Conservation (phyloP, 2,113 vertebrate species). For the Mormyrus lacerda region DNA sequence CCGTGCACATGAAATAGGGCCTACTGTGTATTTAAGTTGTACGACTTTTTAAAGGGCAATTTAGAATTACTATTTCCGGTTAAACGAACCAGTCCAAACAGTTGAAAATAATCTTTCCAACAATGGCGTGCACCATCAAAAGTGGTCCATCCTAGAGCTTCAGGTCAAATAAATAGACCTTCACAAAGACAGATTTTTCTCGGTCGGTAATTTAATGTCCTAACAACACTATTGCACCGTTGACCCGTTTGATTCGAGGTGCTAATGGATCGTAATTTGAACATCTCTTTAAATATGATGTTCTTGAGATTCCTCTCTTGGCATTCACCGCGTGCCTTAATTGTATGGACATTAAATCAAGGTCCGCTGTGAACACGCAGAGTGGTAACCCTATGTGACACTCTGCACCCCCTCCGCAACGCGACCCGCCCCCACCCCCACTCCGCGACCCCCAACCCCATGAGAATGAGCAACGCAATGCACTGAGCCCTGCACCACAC, state of each 20-base stretch:
- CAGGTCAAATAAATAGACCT: neutral
- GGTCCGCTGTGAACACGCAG: slow-evolving; percentile 98
- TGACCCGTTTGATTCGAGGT: neutral
- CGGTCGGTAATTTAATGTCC: neutral
- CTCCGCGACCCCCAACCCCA: slow-evolving; percentile 23
- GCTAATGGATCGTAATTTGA: slow-evolving; percentile 11
- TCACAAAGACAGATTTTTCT: neutral
- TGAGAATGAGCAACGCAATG: slow-evolving; percentile 25
- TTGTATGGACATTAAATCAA: slow-evolving; percentile 99
- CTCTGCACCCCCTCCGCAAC: slow-evolving; percentile 12
- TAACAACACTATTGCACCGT: neutral
- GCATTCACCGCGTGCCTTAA: slow-evolving; percentile 99
- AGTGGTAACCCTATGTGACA: slow-evolving; percentile 65
- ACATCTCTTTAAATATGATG: slow-evolving; percentile 42
- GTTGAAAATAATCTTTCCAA: neutral
- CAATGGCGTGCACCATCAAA: neutral
- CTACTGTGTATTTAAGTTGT: neutral
- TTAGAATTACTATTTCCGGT: neutral
- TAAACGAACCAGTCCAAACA: neutral
- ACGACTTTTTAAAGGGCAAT: neutral
- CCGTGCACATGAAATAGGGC: neutral
- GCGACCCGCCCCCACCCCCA: slow-evolving; percentile 29
- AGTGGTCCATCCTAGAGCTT: neutral
- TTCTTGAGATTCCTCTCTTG: slow-evolving; percentile 80
- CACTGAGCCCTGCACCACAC: neutral